Evolutionary conservation across 2,888 invertebrate species (phyloP).

Genomic region (Argyresthia albistria): DNA sequence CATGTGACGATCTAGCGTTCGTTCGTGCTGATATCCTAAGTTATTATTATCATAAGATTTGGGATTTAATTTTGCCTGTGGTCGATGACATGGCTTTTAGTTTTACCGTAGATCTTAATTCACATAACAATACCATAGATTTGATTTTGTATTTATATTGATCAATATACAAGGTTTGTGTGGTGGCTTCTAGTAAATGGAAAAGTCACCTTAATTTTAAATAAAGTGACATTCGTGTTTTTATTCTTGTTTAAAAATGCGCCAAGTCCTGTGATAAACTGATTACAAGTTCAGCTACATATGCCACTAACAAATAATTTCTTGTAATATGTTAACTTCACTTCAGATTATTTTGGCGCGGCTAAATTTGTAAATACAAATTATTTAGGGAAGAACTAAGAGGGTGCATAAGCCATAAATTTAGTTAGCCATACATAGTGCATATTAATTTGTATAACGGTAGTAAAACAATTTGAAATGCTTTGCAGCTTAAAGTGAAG

Average conservation of each 20-base stretch:
- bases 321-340: not conserved
- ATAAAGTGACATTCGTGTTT: conserved; percentile 25
- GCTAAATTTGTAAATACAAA: not conserved
- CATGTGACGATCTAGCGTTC: not conserved
- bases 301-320: no score
- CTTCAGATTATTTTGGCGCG: not conserved
- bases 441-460: conserved; percentile 15
- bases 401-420: conserved; percentile 44
- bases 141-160: no score
- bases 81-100: no score
- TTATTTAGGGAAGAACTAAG: not conserved
- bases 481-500: no score
- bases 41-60: no score
- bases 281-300: not conserved
- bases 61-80: no score
- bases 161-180: no score
- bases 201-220: no score
- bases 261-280: conserved; percentile 50
- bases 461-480: conserved; percentile 1
- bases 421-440: conserved; percentile 37
- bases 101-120: no score
- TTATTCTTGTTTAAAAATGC: conserved; percentile 32
- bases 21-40: no score
- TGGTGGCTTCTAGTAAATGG: no score
- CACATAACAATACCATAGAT: no score